These are phyloP conservation scores for Cydia splendana DNA, from an alignment of 1,140 invertebrate genomes.

Conservation along the genomic window DNA sequence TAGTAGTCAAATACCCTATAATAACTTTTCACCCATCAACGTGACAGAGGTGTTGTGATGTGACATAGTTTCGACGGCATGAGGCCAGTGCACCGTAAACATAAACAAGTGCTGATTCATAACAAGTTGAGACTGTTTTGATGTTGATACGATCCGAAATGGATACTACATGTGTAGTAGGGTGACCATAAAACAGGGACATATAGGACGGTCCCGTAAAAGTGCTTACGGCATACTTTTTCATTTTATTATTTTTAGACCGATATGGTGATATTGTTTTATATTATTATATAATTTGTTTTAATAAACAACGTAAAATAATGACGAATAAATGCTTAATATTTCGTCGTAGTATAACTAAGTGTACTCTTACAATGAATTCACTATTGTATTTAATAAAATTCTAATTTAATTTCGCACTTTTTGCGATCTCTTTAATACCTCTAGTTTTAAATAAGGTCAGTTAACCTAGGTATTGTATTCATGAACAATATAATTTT, in stretches of 20 bases:
- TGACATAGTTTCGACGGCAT: conserved; percentile 6
- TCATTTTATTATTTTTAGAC: too few species aligned
- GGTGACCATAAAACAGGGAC: not conserved
- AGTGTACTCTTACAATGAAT: too few species aligned
- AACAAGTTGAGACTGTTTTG: not conserved
- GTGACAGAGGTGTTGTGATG: not conserved
- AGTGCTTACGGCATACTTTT: not conserved
- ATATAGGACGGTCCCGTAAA: not conserved
- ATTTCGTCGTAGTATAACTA: not conserved
- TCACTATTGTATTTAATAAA: too few species aligned
- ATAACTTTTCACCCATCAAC: not conserved
- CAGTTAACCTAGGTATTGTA: not conserved
- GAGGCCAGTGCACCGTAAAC: conserved; percentile 7
- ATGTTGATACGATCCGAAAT: not conserved
- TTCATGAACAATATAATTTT: not conserved
- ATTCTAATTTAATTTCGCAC: not conserved
- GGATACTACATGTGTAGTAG: conserved; percentile 19
- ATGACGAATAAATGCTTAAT: not conserved
- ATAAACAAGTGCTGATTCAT: conserved; percentile 19
- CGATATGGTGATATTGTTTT: too few species aligned
- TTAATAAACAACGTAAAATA: not conserved
- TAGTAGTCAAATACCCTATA: too few species aligned
- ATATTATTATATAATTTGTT: too few species aligned
- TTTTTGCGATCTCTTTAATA: not conserved
- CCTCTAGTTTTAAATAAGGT: not conserved